phyloP scores from a whole-genome alignment of 2,888 invertebrate genomes.

The Junonia oenone region DNA sequence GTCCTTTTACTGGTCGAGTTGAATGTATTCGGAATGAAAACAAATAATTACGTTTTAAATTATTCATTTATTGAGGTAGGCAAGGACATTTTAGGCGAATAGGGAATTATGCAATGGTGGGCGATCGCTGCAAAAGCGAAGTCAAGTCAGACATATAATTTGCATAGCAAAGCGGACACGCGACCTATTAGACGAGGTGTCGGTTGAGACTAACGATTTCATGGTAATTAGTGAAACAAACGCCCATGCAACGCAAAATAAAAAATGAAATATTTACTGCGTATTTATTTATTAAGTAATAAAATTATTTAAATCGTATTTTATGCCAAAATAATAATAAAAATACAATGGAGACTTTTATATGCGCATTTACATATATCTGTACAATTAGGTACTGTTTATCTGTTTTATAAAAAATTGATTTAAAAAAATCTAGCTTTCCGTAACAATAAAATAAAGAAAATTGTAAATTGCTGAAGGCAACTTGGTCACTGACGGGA shows the following conservation, averaged over 20 bases:
- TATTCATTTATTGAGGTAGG: constrained; percentile 8
- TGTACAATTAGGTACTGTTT: no score
- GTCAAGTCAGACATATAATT: constrained; percentile 34
- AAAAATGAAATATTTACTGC: background rate
- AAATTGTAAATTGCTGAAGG: background rate
- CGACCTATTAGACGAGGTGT: constrained; percentile 48
- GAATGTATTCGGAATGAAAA: background rate
- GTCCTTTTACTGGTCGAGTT: background rate
- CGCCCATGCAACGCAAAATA: background rate
- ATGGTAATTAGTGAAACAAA: constrained; percentile 33
- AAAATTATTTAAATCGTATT: background rate
- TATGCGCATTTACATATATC: no score
- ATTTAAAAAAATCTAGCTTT: no score
- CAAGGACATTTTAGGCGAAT: constrained; percentile 2
- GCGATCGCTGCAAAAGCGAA: constrained; percentile 6
- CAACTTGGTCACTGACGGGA: background rate
- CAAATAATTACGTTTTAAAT: background rate
- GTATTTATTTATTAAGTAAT: background rate
- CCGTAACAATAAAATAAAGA: background rate
- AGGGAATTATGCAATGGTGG: constrained; percentile 14
- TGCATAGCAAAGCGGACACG: constrained; percentile 47
- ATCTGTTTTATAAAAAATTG: no score
- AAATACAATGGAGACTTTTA: no score
- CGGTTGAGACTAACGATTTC: constrained; percentile 49
- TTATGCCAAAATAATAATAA: no score